Evolutionary conservation across 2,113 vertebrate species (phyloP).

Genomic region (Noctilio leporinus): DNA sequence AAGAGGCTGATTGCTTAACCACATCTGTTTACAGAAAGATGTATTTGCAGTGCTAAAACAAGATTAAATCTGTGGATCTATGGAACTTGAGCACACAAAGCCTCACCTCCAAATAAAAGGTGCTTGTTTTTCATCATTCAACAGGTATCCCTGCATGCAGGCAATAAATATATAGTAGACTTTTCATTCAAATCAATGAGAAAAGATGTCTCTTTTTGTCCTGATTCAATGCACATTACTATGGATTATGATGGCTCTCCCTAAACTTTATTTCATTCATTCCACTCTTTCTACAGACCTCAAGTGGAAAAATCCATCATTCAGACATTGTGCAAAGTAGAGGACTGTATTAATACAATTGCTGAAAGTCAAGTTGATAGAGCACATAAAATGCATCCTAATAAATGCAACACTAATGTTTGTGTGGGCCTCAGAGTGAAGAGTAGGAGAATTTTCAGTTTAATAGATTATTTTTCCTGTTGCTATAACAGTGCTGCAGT

Average conservation of each 20-base stretch:
- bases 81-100: neutral
- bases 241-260: slow-evolving; percentile 7
- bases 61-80: neutral
- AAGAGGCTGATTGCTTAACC: neutral
- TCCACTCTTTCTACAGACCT: slow-evolving; percentile 10
- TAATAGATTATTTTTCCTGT: slow-evolving; percentile 65
- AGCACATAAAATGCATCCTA: slow-evolving; percentile 19
- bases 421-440: neutral
- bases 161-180: neutral
- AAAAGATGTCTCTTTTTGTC: neutral
- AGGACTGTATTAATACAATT: slow-evolving; percentile 11
- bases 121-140: neutral
- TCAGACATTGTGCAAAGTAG: neutral
- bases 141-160: neutral
- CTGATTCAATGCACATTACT: neutral
- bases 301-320: slow-evolving; percentile 16
- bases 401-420: slow-evolving; percentile 39
- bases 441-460: slow-evolving; percentile 6
- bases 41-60: neutral
- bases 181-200: slow-evolving; percentile 19
- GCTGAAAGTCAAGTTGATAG: slow-evolving; percentile 39
- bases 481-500: slow-evolving; percentile 45
- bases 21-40: neutral
- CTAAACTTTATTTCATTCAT: slow-evolving; percentile 56
- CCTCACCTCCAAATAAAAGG: neutral